These are phyloP conservation scores for Teleopsis dalmanni DNA, from an alignment of 1,140 invertebrate genomes.

Conservation along the genomic window DNA sequence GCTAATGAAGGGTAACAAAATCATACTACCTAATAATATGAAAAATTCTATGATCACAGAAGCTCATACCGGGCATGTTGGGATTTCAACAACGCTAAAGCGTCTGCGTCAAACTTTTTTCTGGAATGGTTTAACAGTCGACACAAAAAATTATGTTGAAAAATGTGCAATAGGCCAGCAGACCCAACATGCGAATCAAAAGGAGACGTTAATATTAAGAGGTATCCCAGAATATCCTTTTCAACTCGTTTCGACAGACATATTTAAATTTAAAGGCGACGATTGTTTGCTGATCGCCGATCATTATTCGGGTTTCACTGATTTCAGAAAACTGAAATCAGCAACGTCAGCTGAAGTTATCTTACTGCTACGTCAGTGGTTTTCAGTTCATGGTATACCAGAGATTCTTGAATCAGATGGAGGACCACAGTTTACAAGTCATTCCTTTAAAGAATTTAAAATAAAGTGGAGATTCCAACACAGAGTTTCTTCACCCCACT, in stretches of 20 bases:
- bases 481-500: slow-evolving; percentile 11
- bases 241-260: background rate
- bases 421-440: slow-evolving; percentile 11
- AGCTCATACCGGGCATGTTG: background rate
- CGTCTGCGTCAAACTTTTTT: background rate
- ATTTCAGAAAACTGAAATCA: background rate
- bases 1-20: background rate
- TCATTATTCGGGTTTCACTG: background rate
- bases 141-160: background rate
- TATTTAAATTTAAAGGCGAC: background rate
- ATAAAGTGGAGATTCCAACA: slow-evolving; percentile 15
- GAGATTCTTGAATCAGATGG: slow-evolving; percentile 12
- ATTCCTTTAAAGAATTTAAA: slow-evolving; percentile 8
- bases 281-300: background rate
- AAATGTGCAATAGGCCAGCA: background rate
- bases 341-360: background rate
- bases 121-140: background rate
- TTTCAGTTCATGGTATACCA: background rate
- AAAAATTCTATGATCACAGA: background rate
- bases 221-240: background rate
- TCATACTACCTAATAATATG: background rate
- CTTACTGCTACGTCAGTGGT: background rate
- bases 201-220: background rate
- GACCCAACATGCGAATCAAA: background rate
- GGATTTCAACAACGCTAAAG: background rate